Evolutionary conservation across 2,888 invertebrate genomes (phyloP), one percentile per base, ranked within the genome.

Genomic region (Lymantria dispar): DNA sequence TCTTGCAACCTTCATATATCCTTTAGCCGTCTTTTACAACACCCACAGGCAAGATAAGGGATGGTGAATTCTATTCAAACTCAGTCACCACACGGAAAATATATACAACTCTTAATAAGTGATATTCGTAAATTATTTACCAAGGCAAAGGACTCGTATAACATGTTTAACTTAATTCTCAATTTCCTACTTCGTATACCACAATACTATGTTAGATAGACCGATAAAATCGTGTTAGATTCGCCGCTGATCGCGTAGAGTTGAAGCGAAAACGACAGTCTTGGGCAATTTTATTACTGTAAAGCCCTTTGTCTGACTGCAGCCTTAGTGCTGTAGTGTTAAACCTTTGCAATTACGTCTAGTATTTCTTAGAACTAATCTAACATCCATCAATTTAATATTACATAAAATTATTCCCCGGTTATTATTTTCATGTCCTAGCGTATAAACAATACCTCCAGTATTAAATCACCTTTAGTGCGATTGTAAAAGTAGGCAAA

Each of bases 211-310:
- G 60, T 61, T 55, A 62, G 66, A 64, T 70, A 66, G 63, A 65
- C 59, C 64, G 62, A 62, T 69, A 62, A 61, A 70, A 71, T 68
- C 64, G 67, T 67, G 64, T 72, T 74, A 68, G 68, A 58, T 64
- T 64, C 70, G 68, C 70, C 61, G 65, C 60, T 58, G 64, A 58
- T 58, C 64, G 54, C 50, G 52, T 58, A 52, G 61, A 62, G 63
- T 65, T 70, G 58, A 66, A 61, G 67, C 65, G 62, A 69, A 71
- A 58, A 58, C 62, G 68, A 73, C 67, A 67, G 57, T 59, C 60
- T 51, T 52, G 48, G 43, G 52, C 61, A 68, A 64, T 65, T 76
- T 75, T 74, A 76, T 74, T 60, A 63, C 68, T 52, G 47, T 46
- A 49, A 58, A 60, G 43, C 57, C 60, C 60, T 66, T 72, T 70